Conservation (phyloP, 2,113 vertebrate species). For the Dendropsophus ebraccatus region DNA sequence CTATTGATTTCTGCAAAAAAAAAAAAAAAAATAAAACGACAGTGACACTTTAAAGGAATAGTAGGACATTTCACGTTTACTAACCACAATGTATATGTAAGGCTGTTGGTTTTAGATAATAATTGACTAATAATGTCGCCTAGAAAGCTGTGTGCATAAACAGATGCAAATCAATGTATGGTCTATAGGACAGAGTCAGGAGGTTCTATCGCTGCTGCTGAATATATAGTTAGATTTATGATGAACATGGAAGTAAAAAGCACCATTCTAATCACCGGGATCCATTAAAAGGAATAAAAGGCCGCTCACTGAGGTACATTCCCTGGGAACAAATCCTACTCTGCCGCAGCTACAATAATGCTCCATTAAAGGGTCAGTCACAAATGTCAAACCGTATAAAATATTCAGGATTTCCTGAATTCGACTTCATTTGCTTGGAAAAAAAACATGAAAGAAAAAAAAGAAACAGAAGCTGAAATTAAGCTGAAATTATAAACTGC, state of each 20-base stretch:
- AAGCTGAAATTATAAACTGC: neutral
- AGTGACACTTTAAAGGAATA: too few relatives aligned
- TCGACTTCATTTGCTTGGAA: neutral
- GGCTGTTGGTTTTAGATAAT: neutral
- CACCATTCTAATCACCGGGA: neutral
- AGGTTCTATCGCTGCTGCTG: neutral
- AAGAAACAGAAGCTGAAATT: neutral
- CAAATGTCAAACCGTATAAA: constrained; percentile 14
- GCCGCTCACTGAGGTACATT: neutral
- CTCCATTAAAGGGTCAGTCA: neutral
- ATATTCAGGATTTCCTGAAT: constrained; percentile 21
- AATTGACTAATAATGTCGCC: neutral
- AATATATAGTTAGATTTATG: neutral
- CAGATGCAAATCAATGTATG: neutral
- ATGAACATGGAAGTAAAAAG: neutral
- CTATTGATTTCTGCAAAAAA: too few relatives aligned
- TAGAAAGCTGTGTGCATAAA: neutral
- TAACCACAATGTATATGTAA: too few relatives aligned
- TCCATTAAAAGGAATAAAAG: neutral
- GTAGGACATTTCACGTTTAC: too few relatives aligned
- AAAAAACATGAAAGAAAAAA: neutral
- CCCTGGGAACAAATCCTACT: neutral
- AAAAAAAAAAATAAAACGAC: too few relatives aligned
- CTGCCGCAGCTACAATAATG: neutral
- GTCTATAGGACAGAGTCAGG: neutral